phyloP scores from a whole-genome alignment of 92 coral and sea anemone genomes.

The Montipora capitata region DNA sequence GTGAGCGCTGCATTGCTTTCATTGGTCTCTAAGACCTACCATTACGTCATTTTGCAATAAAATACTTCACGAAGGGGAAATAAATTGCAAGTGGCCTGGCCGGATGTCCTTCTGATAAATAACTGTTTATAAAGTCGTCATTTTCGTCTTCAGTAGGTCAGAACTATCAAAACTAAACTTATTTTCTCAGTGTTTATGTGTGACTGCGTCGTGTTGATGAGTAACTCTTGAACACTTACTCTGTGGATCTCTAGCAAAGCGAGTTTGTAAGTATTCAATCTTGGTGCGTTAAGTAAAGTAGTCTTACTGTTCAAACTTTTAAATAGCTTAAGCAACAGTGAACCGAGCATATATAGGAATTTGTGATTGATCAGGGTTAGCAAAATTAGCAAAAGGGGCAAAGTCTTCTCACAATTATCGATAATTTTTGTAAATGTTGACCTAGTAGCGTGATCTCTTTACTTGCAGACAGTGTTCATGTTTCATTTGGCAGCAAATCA shows the following conservation, averaged over 20 bases:
- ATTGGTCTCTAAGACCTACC: background rate
- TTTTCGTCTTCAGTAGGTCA: background rate
- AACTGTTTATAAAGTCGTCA: background rate
- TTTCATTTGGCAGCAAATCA: background rate
- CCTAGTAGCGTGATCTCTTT: background rate
- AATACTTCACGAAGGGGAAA: background rate
- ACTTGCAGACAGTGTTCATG: background rate
- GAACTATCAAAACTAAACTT: background rate
- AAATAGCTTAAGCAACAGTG: no score
- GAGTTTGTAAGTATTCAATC: no score
- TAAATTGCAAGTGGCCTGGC: background rate
- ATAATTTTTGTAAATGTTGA: background rate
- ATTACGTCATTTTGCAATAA: slow-evolving; percentile 20
- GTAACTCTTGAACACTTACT: no score
- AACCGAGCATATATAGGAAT: no score
- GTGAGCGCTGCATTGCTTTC: background rate
- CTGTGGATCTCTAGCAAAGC: no score
- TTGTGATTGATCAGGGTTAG: background rate
- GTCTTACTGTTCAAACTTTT: no score
- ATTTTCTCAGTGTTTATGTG: background rate
- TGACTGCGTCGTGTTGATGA: no score
- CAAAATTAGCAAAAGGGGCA: no score
- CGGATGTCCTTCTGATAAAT: background rate
- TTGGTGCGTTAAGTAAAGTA: no score
- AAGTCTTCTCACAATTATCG: no score